Conservation (phyloP, 2,797 vertebrate species). For the Tapirus indicus region DNA sequence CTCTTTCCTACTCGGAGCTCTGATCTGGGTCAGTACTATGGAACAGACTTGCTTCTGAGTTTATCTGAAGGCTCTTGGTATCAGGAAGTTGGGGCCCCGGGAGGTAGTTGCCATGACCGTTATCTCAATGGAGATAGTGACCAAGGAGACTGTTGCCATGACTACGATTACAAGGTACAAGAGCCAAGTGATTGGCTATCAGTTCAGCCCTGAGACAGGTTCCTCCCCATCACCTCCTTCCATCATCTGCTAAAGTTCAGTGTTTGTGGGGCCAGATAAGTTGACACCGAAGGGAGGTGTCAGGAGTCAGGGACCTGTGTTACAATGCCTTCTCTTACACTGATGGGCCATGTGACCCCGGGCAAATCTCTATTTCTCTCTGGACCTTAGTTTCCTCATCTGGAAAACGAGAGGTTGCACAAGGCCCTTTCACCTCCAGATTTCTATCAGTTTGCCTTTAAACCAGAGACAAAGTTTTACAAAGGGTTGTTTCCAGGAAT, state of each 20-base stretch:
- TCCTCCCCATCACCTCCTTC: not conserved
- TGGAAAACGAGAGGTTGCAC: not conserved
- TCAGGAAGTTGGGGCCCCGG: constrained; percentile 57
- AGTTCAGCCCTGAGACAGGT: not conserved
- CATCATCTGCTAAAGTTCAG: not conserved
- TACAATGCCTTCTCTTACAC: not conserved
- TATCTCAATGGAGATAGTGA: constrained; percentile 51
- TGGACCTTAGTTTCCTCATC: not conserved
- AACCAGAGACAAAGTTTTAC: constrained; percentile 14
- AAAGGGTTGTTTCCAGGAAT: not conserved
- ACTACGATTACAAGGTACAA: not conserved
- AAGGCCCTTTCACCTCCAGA: not conserved
- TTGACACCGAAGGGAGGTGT: not conserved
- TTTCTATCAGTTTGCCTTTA: not conserved
- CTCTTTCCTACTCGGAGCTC: not conserved
- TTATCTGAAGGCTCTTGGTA: constrained; percentile 59
- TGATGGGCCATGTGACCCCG: not conserved
- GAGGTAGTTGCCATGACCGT: constrained; percentile 38
- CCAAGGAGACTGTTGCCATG: constrained; percentile 63
- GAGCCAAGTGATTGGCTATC: constrained; percentile 44
- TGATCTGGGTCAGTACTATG: constrained; percentile 32
- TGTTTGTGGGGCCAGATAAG: not conserved
- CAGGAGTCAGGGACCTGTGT: not conserved
- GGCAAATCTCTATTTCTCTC: constrained; percentile 19
- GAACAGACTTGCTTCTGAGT: constrained; percentile 55